Base-by-base conservation (phyloP, 2,797 vertebrate species). In the Pipistrellus pygmaeus region DNA sequence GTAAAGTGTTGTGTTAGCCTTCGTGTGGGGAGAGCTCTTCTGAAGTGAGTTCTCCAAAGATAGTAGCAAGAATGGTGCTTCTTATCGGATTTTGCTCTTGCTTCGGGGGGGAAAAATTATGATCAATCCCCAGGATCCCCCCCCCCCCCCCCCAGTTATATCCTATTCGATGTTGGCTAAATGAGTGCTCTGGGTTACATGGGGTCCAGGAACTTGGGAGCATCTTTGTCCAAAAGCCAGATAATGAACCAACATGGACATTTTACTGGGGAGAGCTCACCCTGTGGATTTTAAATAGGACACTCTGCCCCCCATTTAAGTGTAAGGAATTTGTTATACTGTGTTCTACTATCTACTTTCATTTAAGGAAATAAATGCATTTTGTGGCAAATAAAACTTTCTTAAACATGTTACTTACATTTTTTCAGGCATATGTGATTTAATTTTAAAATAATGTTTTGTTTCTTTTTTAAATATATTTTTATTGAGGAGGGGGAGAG, bases 361-460 rank as follows among this genome's bases (percentile, higher is more conserved):
- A 73, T 46, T 88, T 68, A 71, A 82, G 53, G 46, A 84, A 91
- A 21, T 85, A 88, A 35, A 35, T 66, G 35, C 3, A 35, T 94
- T 60, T 87, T 90, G 46, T 89, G 14, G 76, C 94, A 76, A 57
- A 64, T 94, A 78, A 51, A 57, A 85, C 68, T 86, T 69, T 17
- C 97, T 97, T 97, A 97, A 98, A 98, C 98, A 97, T 98, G 35
- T 91, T 97, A 97, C 96, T 97, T 97, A 98, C 93, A 97, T 98
- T 98, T 96, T 96, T 98, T 96, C 96, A 98, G 98, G 98, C 97
- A 18, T 90, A 96, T 98, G 97, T 1, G 9, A 0, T 69, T 86
- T 81, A 80, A 60, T 89, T 95, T 86, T 86, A 66, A 94, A 77
- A 68, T 30, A 30, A 30, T 25, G 21, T 57, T 57, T 57, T 60